phyloP scores from a whole-genome alignment of 1,140 invertebrate genomes.

The Micrasema longulum region DNA sequence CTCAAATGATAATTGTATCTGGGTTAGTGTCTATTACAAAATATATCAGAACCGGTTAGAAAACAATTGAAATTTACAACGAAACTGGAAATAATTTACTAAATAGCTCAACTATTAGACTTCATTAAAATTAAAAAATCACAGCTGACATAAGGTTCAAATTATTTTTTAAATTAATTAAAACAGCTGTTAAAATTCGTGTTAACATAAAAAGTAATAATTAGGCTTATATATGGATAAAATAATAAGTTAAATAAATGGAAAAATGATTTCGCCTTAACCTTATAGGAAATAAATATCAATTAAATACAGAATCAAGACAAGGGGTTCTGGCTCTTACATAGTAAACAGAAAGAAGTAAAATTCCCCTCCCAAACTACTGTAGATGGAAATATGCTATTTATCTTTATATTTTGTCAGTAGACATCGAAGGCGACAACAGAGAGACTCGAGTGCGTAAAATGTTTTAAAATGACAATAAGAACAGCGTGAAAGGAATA shows the following conservation, averaged over 20 bases:
- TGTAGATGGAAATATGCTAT: constrained; percentile 20
- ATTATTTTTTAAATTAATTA: constrained; percentile 4
- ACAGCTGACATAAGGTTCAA: constrained; percentile 26
- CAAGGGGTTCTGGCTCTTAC: background rate
- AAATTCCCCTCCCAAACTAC: constrained; percentile 13
- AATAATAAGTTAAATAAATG: constrained; percentile 15
- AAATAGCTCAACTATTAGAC: constrained; percentile 30
- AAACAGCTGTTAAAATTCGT: constrained; percentile 24
- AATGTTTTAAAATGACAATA: constrained; percentile 19
- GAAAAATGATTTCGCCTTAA: constrained; percentile 28
- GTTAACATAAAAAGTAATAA: constrained; percentile 5
- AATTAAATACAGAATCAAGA: constrained; percentile 17
- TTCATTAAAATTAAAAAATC: constrained; percentile 33
- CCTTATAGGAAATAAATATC: constrained; percentile 31
- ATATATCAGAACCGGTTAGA: constrained; percentile 14
- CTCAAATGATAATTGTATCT: constrained; percentile 10
- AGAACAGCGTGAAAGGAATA: constrained; percentile 23
- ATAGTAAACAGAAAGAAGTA: constrained; percentile 20
- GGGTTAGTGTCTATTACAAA: constrained; percentile 12
- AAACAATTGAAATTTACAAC: background rate
- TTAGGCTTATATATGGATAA: background rate
- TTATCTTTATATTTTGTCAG: constrained; percentile 24
- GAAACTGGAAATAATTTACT: constrained; percentile 25
- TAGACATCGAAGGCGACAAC: constrained; percentile 30
- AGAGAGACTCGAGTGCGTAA: constrained; percentile 21